Base-by-base conservation (phyloP, 2,888 invertebrate species). In the Hydriomena furcata region DNA sequence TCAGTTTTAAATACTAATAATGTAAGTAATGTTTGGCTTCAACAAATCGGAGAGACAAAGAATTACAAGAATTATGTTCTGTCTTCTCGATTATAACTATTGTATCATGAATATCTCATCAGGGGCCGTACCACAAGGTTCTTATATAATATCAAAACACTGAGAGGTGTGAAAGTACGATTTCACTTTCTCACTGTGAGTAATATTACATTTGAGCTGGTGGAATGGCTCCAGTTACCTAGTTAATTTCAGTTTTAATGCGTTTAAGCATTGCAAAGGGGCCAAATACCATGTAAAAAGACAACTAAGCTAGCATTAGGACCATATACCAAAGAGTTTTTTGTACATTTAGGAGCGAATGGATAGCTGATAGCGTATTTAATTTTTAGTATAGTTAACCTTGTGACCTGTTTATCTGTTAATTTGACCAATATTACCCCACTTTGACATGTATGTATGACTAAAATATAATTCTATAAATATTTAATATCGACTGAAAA, bases 321-420 rank as follows among this genome's bases (percentile, higher is more conserved):
- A 80, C 84, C 83, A 77, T 81, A 84, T 86, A 90, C 89, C 89
- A 90, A 90, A 90, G 89, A 90, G 77, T 84, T 82, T 83, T 78
- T 81, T 88, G 87, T 88, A 89, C 80, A 87, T 84, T 87, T n/a
- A 79, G 75, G 79, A 83, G 73, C 75, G 77, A 79, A 76, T 66
- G 73, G 31, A 76, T 84, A 79, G 74, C 61, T 68, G 76, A 81
- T 80, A 70, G 71, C 76, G 67, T 85, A 84, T 87, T 84, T 86
- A 83, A 89, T 86, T 88, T 82, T 62, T 84, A 85, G 79, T 61
- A 61, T 85, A 82, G 68, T 77, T 79, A 79, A 80, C 74, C 71
- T 79, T 81, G 82, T 80, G 82, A 59, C 61, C 59, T 58, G 59
- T 61, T 55, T 58, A 55, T 23, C 49, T 56, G 52, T 61, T 61